Conservation (phyloP, 2,888 invertebrate genomes). For the Eumerus sabulonum region DNA sequence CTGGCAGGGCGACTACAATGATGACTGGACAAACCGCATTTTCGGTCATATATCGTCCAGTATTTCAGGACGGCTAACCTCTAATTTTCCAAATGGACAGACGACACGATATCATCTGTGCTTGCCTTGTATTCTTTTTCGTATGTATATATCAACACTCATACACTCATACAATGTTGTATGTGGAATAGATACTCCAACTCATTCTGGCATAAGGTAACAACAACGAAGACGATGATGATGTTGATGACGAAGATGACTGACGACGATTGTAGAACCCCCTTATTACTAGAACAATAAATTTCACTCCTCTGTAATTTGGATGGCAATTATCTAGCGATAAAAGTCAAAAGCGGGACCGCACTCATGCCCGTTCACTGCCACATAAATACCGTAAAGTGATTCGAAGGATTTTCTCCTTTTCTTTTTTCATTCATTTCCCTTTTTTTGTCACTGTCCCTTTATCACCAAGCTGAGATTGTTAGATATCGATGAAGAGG, state of each 20-base stretch:
- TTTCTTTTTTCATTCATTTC: no score
- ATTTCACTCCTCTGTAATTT: constrained; percentile 74
- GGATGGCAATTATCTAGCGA: constrained; percentile 75
- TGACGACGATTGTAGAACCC: constrained; percentile 64
- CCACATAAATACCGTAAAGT: constrained; percentile 54
- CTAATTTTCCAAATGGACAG: constrained; percentile 69
- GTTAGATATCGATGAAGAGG: no score
- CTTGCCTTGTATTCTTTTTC: constrained; percentile 22
- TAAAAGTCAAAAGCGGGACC: constrained; percentile 74
- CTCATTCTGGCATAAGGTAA: constrained; percentile 35
- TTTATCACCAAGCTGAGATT: neutral
- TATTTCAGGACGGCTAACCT: constrained; percentile 61
- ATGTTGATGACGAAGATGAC: constrained; percentile 20
- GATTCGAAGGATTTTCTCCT: constrained; percentile 51
- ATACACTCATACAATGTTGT: neutral
- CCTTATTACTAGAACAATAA: constrained; percentile 72
- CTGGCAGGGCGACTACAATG: constrained; percentile 20
- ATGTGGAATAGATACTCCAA: constrained; percentile 33
- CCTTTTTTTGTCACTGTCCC: neutral
- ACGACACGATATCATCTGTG: constrained; percentile 70
- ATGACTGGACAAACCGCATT: constrained; percentile 55
- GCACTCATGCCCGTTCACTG: constrained; percentile 52
- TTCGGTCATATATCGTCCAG: constrained; percentile 66
- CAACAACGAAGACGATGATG: constrained; percentile 16
- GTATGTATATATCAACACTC: neutral